Evolutionary conservation across 2,888 invertebrate genomes (phyloP).

Genomic region (Ditula angustiorana): DNA sequence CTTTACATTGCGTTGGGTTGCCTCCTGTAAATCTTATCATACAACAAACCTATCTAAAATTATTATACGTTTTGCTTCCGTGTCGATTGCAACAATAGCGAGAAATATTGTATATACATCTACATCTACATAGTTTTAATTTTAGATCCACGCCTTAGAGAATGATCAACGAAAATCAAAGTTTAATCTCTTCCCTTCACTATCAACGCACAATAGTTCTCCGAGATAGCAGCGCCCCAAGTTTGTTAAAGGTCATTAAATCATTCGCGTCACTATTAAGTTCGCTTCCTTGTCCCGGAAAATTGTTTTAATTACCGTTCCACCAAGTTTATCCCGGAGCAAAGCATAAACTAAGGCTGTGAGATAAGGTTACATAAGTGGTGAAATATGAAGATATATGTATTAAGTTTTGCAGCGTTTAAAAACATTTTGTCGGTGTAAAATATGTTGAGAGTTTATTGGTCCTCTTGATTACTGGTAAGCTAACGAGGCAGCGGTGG

Average conservation of each 20-base stretch:
- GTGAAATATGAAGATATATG: constrained; percentile 30
- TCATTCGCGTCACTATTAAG: constrained; percentile 71
- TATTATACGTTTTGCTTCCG: too few species aligned
- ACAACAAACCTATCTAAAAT: too few species aligned
- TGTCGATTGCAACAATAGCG: too few species aligned
- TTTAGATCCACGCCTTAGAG: neutral
- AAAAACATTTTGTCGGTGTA: constrained; percentile 8
- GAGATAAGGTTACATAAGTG: constrained; percentile 32
- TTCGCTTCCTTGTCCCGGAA: constrained; percentile 62
- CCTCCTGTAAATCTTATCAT: too few species aligned
- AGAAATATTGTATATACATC: too few species aligned
- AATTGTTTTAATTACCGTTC: constrained; percentile 71
- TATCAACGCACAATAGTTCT: constrained; percentile 52
- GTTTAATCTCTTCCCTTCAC: constrained; percentile 18
- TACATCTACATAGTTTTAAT: neutral
- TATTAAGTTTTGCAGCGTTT: constrained; percentile 7
- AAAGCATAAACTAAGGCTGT: constrained; percentile 43
- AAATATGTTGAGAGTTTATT: constrained; percentile 45
- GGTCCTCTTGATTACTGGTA: constrained; percentile 57
- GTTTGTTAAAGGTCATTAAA: constrained; percentile 76
- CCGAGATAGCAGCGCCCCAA: constrained; percentile 55
- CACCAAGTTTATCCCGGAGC: constrained; percentile 54
- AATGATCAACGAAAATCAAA: constrained; percentile 12
- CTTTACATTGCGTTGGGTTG: too few species aligned
- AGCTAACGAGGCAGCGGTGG: constrained; percentile 61